Evolutionary conservation across 2,888 invertebrate genomes (phyloP).

Genomic region (Phaonia tiefii): DNA sequence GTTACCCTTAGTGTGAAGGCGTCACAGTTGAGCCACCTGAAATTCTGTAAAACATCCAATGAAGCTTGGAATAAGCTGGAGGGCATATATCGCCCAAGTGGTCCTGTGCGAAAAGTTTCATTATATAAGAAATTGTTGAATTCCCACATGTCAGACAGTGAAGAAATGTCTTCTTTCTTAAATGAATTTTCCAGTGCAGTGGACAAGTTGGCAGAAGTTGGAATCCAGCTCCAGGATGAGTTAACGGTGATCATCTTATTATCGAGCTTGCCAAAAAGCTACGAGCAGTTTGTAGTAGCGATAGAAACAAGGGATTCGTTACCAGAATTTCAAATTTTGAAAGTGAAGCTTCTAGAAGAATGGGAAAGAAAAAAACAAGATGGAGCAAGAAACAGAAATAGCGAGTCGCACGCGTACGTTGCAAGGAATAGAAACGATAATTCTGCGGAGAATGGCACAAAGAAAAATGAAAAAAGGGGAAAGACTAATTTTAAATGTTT

Average conservation of each 20-base stretch:
- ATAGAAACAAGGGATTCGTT: no score
- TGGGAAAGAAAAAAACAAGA: slow-evolving; percentile 19
- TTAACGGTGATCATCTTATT: slow-evolving; percentile 58
- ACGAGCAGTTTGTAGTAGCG: slow-evolving; percentile 59
- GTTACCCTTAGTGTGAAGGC: slow-evolving; percentile 64
- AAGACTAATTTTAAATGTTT: slow-evolving; percentile 31
- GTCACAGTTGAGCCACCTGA: slow-evolving; percentile 63
- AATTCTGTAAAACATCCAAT: slow-evolving; percentile 58
- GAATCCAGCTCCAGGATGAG: slow-evolving; percentile 39
- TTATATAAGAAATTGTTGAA: slow-evolving; percentile 11
- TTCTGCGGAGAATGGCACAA: not conserved
- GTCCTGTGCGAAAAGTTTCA: slow-evolving; percentile 43
- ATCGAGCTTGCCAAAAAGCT: slow-evolving; percentile 60
- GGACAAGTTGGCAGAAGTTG: slow-evolving; percentile 51
- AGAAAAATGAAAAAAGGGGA: not conserved
- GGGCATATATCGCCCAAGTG: slow-evolving; percentile 39
- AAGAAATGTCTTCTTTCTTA: not conserved
- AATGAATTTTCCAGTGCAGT: not conserved
- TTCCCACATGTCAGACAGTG: slow-evolving; percentile 17
- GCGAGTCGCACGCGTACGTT: slow-evolving; percentile 39
- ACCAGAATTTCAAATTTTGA: slow-evolving; percentile 36
- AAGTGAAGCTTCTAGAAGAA: slow-evolving; percentile 52
- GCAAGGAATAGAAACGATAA: not conserved
- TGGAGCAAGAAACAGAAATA: slow-evolving; percentile 17
- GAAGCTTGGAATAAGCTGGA: slow-evolving; percentile 44